Evolutionary conservation across 92 coral and sea anemone species (phyloP), one percentile per base, ranked within the genome.

Genomic region (Parazoanthus atlanticus): DNA sequence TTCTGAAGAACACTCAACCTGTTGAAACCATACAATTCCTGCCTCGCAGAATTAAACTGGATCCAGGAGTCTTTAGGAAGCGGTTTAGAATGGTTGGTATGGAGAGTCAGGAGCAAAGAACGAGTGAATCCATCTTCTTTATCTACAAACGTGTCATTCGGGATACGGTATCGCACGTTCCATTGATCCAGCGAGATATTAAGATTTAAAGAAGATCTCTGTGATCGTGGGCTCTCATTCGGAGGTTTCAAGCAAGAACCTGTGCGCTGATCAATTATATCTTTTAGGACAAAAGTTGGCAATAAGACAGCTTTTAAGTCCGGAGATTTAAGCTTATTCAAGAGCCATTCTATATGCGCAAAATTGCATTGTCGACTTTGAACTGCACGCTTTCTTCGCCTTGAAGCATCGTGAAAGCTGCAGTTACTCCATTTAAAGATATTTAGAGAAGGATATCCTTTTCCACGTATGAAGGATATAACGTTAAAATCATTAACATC

Each of bases 61-160:
- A 90, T 56, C 82, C 89, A 85, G 28, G 92, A 90, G 16, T 85
- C 82, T 78, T 49, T 85, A n/a, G 89, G 47, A 85, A 90, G 72
- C 5, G 38, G 65, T 33, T 78, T 64, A 9, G 76, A 78, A 77
- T 78, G 75, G 2, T 25, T 71, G 40, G 70, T 78, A 15, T 38
- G 67, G 72, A 90, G 79, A 7, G 81, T 49, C 54, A 90, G 67
- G 0, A 70, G 5, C 75, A 90, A 83, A 32, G 65, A 77, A 33
- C 86, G 82, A 49, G 92, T 85, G 36, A 49, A 65, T 5, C 92
- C 92, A 84, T 90, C 92, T 85, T 90, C 92, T 32, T 47, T 76
- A 41, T 90, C 92, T 32, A 46, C 26, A 46, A 90, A 90, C 12
- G 84, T 76, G 79, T 78, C 73, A 43, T 78, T 66, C 16, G 92